phyloP scores from a whole-genome alignment of 1,140 invertebrate species.

The Apolygus lucorum region DNA sequence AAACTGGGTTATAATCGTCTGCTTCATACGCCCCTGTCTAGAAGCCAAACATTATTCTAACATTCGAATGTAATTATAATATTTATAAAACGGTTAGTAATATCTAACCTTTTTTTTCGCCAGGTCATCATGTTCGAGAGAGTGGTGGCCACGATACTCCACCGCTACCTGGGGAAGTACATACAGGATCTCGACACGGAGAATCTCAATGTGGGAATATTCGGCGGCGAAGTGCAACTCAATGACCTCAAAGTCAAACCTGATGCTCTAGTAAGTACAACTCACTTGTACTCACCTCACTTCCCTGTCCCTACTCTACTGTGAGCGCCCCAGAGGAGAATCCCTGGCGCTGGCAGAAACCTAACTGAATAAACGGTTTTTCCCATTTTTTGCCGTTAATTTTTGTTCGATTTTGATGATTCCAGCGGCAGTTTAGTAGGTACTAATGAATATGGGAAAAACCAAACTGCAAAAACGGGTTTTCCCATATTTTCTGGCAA shows the following conservation, averaged over 20 bases:
- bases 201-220: constrained; percentile 72
- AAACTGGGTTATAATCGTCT: background rate
- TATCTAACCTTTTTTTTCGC: background rate
- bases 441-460: no score
- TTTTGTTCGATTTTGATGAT: no score
- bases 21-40: background rate
- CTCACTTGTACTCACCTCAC: no score
- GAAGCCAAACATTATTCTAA: background rate
- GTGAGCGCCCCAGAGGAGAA: background rate
- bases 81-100: background rate
- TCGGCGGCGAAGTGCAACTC: constrained; percentile 67
- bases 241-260: constrained; percentile 66
- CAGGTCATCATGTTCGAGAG: constrained; percentile 59
- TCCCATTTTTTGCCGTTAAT: no score
- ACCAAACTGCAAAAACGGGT: no score
- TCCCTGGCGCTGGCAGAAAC: background rate
- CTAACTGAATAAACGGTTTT: no score
- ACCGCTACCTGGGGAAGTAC: constrained; percentile 70
- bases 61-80: background rate
- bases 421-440: no score
- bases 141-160: constrained; percentile 64
- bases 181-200: constrained; percentile 72
- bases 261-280: constrained; percentile 67
- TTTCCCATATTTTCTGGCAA: no score
- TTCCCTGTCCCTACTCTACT: background rate